Percentiles rank a stretch among this genome's conserved stretches.
Conservation (phyloP, 2,888 invertebrate species). For the Aleiodes alternator region DNA sequence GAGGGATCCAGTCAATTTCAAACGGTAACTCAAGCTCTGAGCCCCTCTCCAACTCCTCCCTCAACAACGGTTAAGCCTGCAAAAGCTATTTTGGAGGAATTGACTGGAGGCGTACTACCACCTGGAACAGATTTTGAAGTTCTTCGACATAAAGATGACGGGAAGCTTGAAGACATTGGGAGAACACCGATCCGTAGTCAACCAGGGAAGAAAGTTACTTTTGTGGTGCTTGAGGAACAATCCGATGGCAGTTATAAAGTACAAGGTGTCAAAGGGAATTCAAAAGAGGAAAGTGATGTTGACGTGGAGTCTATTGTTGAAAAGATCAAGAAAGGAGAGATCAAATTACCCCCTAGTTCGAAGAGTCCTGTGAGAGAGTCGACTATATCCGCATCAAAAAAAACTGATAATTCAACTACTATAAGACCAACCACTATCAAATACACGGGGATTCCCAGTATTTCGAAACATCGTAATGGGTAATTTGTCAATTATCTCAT, state of each 20-base stretch:
- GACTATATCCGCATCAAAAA: conserved; percentile 20
- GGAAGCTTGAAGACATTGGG: conserved; percentile 83
- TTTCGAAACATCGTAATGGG: conserved; percentile 56
- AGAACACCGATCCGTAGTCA: conserved; percentile 79
- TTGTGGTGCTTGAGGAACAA: conserved; percentile 91
- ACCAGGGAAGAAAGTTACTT: conserved; percentile 88
- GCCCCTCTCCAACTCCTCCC: conserved; percentile 71
- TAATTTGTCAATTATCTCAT: conserved; percentile 23
- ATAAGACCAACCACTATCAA: conserved; percentile 61
- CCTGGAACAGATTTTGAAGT: conserved; percentile 88
- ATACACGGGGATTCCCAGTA: conserved; percentile 45
- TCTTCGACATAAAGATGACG: conserved; percentile 85
- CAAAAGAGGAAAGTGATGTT: conserved; percentile 80
- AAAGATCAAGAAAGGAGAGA: conserved; percentile 87
- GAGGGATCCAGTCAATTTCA: conserved; percentile 58
- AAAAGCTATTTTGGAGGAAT: conserved; percentile 83
- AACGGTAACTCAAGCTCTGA: conserved; percentile 54
- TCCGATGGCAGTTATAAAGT: conserved; percentile 90
- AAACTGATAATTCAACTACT: neutral
- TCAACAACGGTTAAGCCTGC: conserved; percentile 81
- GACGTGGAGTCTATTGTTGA: conserved; percentile 89
- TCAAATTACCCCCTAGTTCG: conserved; percentile 83
- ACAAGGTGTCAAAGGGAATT: conserved; percentile 87
- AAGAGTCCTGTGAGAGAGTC: conserved; percentile 23
- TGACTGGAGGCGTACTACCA: conserved; percentile 87